Percentiles rank a stretch among this genome's conserved stretches.
phyloP scores from a whole-genome alignment of 2,888 invertebrate genomes.

The Griposia aprilina region DNA sequence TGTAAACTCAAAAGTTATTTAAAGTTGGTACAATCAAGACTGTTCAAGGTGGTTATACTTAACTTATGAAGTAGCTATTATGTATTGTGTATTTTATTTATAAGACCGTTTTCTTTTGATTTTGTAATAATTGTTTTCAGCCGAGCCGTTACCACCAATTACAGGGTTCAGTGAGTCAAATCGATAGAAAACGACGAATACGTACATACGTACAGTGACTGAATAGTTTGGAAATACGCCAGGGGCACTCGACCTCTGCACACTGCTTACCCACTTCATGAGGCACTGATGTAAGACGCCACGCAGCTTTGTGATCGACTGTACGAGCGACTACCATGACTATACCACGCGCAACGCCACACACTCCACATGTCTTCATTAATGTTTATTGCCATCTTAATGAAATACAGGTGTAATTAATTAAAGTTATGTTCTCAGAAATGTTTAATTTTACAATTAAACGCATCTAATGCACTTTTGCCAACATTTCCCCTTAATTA shows the following conservation, averaged over 20 bases:
- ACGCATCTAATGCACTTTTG: not conserved
- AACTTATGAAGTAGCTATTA: conserved; percentile 39
- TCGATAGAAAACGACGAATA: conserved; percentile 84
- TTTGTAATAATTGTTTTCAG: conserved; percentile 9
- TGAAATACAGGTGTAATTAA: conserved; percentile 15
- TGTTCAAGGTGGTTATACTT: conserved; percentile 54
- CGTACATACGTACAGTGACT: conserved; percentile 68
- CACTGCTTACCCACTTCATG: conserved; percentile 74
- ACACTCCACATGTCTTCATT: conserved; percentile 14
- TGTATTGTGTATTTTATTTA: conserved; percentile 31
- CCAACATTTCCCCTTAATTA: conserved; percentile 17
- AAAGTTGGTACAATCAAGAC: conserved; percentile 64
- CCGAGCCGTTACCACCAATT: conserved; percentile 72
- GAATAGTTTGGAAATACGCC: conserved; percentile 84
- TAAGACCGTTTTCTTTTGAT: conserved; percentile 6
- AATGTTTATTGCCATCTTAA: conserved; percentile 32
- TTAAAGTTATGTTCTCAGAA: conserved; percentile 18
- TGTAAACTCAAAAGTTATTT: conserved; percentile 67
- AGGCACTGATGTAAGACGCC: conserved; percentile 68
- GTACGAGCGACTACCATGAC: conserved; percentile 16
- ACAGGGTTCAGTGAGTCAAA: conserved; percentile 84
- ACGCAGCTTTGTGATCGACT: conserved; percentile 46
- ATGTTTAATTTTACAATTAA: conserved; percentile 11
- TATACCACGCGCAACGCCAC: not conserved
- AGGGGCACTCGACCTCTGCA: conserved; percentile 79